A percentile compares a stretch with the other conserved stretches of the same genome.
Evolutionary conservation across 2,113 vertebrate species (phyloP).

Genomic region (Halcyon senegalensis): DNA sequence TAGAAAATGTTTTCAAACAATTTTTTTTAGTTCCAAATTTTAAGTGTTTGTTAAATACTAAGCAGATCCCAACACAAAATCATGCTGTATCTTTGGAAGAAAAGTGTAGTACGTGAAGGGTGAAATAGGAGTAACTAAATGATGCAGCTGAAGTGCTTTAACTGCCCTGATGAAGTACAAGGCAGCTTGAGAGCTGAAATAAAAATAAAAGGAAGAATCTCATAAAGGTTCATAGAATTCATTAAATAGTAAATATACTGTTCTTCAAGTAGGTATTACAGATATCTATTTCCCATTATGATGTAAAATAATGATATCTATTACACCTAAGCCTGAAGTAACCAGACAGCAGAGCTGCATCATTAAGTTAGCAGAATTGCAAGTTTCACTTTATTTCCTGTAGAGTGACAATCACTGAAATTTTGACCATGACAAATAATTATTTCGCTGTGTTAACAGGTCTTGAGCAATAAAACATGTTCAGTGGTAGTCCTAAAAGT

Average conservation of each 20-base stretch:
- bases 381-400: not conserved
- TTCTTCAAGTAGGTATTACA: not conserved
- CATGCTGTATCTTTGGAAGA: not conserved
- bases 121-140: conserved; percentile 57
- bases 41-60: not conserved
- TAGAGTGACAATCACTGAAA: not conserved
- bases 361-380: not conserved
- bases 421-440: not conserved
- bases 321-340: not conserved
- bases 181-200: not conserved
- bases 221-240: not conserved
- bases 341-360: not conserved
- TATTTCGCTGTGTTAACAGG: not conserved
- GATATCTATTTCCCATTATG: not conserved
- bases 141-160: conserved; percentile 4
- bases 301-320: not conserved
- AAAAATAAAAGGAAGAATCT: not conserved
- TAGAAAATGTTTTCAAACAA: not conserved
- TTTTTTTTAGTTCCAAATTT: not conserved
- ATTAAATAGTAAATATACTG: not conserved
- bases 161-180: not conserved
- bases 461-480: not conserved
- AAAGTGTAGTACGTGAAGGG: conserved; percentile 22
- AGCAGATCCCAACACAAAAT: not conserved
- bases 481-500: not conserved